These are phyloP conservation scores for Entomobrya multifasciata DNA, from an alignment of 2,888 invertebrate genomes.

Conservation along the genomic window DNA sequence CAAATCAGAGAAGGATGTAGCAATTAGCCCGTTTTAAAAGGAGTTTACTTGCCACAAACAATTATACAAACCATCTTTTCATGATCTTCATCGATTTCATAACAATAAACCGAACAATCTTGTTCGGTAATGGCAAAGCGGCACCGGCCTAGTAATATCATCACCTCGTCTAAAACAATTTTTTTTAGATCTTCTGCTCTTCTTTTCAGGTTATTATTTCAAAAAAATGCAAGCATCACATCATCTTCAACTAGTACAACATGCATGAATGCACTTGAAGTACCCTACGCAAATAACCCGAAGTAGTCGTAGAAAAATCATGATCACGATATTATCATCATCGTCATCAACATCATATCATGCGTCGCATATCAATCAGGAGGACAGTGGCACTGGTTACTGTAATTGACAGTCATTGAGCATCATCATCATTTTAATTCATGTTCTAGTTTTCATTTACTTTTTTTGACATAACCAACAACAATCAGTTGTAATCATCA, in stretches of 20 bases:
- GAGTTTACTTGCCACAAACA: neutral
- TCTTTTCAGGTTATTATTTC: constrained; percentile 1
- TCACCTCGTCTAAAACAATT: neutral
- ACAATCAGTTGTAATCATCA: neutral
- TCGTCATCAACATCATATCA: neutral
- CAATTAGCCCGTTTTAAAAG: neutral
- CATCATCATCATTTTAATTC: neutral
- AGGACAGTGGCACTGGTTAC: neutral
- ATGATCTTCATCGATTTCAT: neutral
- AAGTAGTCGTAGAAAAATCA: too few relatives aligned
- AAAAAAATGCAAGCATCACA: too few relatives aligned
- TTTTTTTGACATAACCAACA: too few relatives aligned
- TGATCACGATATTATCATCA: neutral
- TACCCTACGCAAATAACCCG: too few relatives aligned
- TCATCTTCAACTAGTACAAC: too few relatives aligned
- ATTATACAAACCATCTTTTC: too few relatives aligned
- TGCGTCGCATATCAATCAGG: neutral
- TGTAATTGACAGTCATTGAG: neutral
- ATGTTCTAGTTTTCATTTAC: constrained; percentile 18
- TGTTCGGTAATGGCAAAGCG: neutral
- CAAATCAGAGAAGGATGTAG: neutral
- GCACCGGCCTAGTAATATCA: neutral
- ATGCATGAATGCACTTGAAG: too few relatives aligned
- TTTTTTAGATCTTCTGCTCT: neutral
- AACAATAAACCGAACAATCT: too few relatives aligned